A percentile compares a stretch with the other conserved stretches of the same genome.
phyloP scores from a whole-genome alignment of 1,140 invertebrate genomes.

The Pseudobourletiella spinata region DNA sequence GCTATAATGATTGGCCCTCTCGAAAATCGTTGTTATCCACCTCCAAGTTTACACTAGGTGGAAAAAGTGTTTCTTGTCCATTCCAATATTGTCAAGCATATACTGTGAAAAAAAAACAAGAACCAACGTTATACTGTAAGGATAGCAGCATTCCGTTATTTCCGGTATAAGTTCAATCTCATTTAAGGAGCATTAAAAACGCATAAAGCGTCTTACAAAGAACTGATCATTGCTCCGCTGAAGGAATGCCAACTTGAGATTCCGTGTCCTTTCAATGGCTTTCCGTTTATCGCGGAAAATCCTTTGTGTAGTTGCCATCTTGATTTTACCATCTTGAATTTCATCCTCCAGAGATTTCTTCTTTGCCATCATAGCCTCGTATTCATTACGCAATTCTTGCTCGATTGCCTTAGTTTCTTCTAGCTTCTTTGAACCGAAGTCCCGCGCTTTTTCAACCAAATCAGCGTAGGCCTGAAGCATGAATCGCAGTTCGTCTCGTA shows the following conservation, averaged over 20 bases:
- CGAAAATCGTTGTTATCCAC: neutral
- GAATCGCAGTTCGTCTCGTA: neutral
- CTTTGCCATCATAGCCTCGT: neutral
- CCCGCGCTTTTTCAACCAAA: neutral
- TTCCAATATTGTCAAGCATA: conserved; percentile 5
- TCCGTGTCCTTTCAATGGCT: neutral
- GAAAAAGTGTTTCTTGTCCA: conserved; percentile 3
- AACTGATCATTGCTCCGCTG: conserved; percentile 6
- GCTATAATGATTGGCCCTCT: too few species aligned
- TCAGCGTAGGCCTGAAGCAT: neutral
- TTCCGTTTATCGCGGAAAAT: neutral
- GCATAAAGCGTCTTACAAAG: too few species aligned
- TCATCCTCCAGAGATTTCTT: neutral
- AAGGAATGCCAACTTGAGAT: neutral
- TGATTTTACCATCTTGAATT: neutral
- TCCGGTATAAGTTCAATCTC: too few species aligned
- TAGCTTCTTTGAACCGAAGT: neutral
- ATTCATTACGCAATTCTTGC: neutral
- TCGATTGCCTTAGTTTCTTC: neutral
- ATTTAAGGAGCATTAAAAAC: too few species aligned
- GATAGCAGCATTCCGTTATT: too few species aligned
- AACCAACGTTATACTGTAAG: too few species aligned
- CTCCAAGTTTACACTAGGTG: neutral
- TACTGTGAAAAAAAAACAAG: neutral
- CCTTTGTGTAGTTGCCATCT: neutral